These are phyloP conservation scores for Clinocottus analis DNA, from an alignment of 2,113 vertebrate genomes.

Conservation along the genomic window DNA sequence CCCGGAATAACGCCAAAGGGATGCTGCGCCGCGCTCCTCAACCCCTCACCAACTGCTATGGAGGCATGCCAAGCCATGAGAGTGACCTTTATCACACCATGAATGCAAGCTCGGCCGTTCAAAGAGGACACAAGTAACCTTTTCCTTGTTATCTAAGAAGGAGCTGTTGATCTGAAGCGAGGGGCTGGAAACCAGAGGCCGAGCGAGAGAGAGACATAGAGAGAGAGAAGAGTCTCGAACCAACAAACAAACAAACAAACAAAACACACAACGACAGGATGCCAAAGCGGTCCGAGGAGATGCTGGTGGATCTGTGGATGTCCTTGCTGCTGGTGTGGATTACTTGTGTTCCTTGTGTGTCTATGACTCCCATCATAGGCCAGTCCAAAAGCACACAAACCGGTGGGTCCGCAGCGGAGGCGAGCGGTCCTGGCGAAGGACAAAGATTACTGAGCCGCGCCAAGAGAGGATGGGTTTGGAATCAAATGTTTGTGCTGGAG, in stretches of 20 bases:
- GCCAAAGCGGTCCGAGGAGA: constrained; percentile 90
- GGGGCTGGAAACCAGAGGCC: constrained; percentile 36
- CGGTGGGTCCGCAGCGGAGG: constrained; percentile 85
- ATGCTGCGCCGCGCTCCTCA: constrained; percentile 79
- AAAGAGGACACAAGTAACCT: constrained; percentile 90
- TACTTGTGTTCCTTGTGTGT: constrained; percentile 89
- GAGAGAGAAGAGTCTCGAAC: constrained; percentile 45
- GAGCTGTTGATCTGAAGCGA: constrained; percentile 84
- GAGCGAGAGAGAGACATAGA: constrained; percentile 41
- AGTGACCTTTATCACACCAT: constrained; percentile 89
- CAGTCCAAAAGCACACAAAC: constrained; percentile 86
- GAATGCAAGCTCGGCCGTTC: constrained; percentile 87
- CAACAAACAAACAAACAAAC: constrained; percentile 42
- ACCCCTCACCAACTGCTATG: constrained; percentile 81
- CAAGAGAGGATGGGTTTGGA: constrained; percentile 99
- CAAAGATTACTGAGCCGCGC: constrained; percentile 94
- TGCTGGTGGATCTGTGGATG: constrained; percentile 92
- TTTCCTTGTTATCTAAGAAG: constrained; percentile 84
- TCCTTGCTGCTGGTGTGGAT: constrained; percentile 97
- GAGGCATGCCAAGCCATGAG: constrained; percentile 86
- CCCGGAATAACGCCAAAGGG: constrained; percentile 84
- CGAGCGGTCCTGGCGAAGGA: constrained; percentile 88
- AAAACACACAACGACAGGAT: constrained; percentile 81
- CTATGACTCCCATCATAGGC: constrained; percentile 85
- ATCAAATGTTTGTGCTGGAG: constrained; percentile 99